Evolutionary conservation across 2,888 invertebrate genomes (phyloP).

Genomic region (Helleia helle): DNA sequence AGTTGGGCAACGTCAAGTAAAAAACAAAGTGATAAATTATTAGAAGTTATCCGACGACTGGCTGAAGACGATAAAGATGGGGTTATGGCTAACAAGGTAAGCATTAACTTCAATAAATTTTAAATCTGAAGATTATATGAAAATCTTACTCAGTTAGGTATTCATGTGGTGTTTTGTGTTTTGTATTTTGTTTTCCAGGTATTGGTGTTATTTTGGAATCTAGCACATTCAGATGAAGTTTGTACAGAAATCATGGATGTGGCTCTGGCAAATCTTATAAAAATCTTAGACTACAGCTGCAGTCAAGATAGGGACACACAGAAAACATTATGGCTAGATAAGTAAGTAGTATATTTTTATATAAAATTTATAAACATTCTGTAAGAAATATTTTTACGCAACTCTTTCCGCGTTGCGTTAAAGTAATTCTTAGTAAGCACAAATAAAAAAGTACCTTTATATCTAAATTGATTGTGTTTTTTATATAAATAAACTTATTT

Average conservation of each 20-base stretch:
- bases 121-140: too few relatives aligned
- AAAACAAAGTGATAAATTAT: constrained; percentile 94
- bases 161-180: too few relatives aligned
- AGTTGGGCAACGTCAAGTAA: constrained; percentile 97
- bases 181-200: constrained; percentile 74
- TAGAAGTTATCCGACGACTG: constrained; percentile 94
- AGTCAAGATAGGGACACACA: constrained; percentile 97
- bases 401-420: too few relatives aligned
- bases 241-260: constrained; percentile 98
- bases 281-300: constrained; percentile 98
- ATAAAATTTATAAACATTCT: too few relatives aligned
- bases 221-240: constrained; percentile 96
- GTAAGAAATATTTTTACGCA: too few relatives aligned
- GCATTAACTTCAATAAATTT: too few relatives aligned
- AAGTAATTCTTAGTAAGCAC: too few relatives aligned
- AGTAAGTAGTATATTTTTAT: too few relatives aligned
- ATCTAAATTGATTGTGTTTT: too few relatives aligned
- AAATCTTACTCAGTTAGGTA: too few relatives aligned
- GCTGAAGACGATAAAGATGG: constrained; percentile 99
- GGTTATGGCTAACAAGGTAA: constrained; percentile 97
- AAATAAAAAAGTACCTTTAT: too few relatives aligned
- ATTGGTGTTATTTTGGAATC: constrained; percentile 94
- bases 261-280: constrained; percentile 94
- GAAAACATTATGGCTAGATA: constrained; percentile 95
- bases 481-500: too few relatives aligned